Base-by-base conservation (phyloP, 2,797 vertebrate genomes). In the Tapera naevia region DNA sequence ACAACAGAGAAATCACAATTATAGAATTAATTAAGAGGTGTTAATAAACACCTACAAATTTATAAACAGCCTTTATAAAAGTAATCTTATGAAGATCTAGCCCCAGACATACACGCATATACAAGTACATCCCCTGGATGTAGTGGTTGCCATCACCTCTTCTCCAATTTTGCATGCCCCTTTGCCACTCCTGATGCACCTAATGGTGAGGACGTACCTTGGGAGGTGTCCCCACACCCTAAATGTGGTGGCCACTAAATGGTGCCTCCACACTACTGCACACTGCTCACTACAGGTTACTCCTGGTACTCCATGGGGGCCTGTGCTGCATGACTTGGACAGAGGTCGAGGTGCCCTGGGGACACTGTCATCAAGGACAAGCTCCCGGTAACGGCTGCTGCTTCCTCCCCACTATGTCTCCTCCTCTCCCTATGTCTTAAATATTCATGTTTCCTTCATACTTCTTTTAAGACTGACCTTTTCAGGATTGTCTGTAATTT, bases 331-430 rank as follows among this genome's bases (percentile, higher is more conserved):
- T 2, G 3, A 17, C 22, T 6, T 39, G 16, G 8, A 30, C 9
- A 43, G 60, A 25, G 6, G 1, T 13, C 2, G 2, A 13, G 3
- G 19, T 43, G 14, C 6, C 7, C 22, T 1, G 0, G 7, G 9
- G 16, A 48, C 32, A 25, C 6, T 54, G 11, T 5, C 2, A 4
- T 7, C 18, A 58, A 13, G 16, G 27, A 64, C 24, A 78, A 30
- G 35, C 3, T 30, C 11, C 5, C 3, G 10, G 2, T 53, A 15
- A 32, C 12, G 43, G 22, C 19, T 65, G 5, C 13, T 65, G 6
- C 27, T 87, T 79, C 19, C 33, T 58, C 28, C 79, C 53, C 6
- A 18, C n/a, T n/a, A 17, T 74, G 2, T 37, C 22, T 83, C n/a
- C n/a, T n/a, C n/a, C n/a, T n/a, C 4, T 60, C 10, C 27, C 14